A percentile compares a stretch with the other conserved stretches of the same genome.
Evolutionary conservation across 2,797 vertebrate species (phyloP).

Genomic region (Menidia menidia): DNA sequence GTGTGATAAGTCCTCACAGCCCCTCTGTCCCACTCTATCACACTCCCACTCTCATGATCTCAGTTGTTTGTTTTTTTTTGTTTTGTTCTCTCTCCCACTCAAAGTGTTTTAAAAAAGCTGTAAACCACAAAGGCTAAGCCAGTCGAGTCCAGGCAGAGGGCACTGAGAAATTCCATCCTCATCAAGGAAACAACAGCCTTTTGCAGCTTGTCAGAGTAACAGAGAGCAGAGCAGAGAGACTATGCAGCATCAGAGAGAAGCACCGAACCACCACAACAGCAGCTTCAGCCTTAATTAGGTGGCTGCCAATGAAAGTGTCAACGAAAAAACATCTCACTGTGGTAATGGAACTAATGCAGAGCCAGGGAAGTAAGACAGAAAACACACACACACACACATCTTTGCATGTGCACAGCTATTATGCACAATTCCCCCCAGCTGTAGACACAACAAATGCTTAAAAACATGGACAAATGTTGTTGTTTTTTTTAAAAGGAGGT

Average conservation of each 20-base stretch:
- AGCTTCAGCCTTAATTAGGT: constrained; percentile 44
- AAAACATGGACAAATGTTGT: too few species aligned
- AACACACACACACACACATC: not conserved
- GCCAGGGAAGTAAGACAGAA: constrained; percentile 1
- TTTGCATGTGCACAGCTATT: not conserved
- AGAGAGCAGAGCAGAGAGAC: constrained; percentile 6
- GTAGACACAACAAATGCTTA: not conserved
- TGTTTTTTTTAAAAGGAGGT: too few species aligned
- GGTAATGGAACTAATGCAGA: constrained; percentile 20
- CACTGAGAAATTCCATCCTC: constrained; percentile 67
- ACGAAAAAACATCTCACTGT: constrained; percentile 23
- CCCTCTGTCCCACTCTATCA: constrained; percentile 55
- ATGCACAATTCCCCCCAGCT: not conserved
- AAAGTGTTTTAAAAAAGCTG: constrained; percentile 47
- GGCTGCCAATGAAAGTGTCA: constrained; percentile 24
- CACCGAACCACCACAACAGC: constrained; percentile 19
- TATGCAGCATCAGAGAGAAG: constrained; percentile 16
- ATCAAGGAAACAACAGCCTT: constrained; percentile 63
- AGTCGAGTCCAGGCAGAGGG: constrained; percentile 61
- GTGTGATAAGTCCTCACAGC: constrained; percentile 46
- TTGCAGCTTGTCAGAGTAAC: constrained; percentile 28
- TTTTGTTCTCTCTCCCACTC: constrained; percentile 60
- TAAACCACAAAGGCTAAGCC: constrained; percentile 58
- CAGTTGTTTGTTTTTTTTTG: constrained; percentile 2
- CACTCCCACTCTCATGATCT: constrained; percentile 22